These are phyloP conservation scores for Dugesia japonica DNA, from an alignment of 2,888 invertebrate species.

Conservation along the genomic window DNA sequence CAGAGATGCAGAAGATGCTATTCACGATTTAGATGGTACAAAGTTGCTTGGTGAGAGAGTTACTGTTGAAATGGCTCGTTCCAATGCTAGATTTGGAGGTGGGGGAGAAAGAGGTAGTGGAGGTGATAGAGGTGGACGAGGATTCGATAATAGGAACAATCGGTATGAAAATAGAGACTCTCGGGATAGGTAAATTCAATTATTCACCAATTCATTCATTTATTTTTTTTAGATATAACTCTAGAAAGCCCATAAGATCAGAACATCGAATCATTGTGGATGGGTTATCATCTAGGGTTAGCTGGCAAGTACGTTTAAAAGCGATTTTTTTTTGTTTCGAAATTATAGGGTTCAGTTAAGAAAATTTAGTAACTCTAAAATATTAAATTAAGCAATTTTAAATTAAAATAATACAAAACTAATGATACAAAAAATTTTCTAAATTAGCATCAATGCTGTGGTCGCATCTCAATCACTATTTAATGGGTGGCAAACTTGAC, in stretches of 20 bases:
- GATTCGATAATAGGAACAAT: constrained; percentile 36
- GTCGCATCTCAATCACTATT: constrained; percentile 20
- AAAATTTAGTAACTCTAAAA: not conserved
- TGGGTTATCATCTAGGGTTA: constrained; percentile 88
- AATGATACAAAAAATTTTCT: constrained; percentile 7
- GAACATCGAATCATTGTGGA: constrained; percentile 87
- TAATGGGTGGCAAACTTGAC: constrained; percentile 7
- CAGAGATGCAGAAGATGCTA: constrained; percentile 91
- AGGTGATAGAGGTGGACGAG: constrained; percentile 37
- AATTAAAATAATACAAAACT: not conserved
- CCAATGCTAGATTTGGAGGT: constrained; percentile 1
- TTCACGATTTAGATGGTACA: constrained; percentile 89
- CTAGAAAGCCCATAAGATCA: constrained; percentile 88
- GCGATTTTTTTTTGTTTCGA: not conserved
- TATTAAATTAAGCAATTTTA: not conserved
- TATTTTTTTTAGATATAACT: constrained; percentile 51
- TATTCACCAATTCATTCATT: not conserved
- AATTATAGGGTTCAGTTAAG: constrained; percentile 20
- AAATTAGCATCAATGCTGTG: constrained; percentile 20
- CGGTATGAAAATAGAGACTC: not conserved
- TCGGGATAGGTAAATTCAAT: not conserved
- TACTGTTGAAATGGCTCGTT: constrained; percentile 65
- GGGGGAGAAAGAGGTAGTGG: not conserved
- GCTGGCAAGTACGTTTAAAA: constrained; percentile 65
- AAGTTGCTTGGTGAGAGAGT: constrained; percentile 82